Base-by-base conservation (phyloP, 2,113 vertebrate genomes). In the Indicator maculatus region DNA sequence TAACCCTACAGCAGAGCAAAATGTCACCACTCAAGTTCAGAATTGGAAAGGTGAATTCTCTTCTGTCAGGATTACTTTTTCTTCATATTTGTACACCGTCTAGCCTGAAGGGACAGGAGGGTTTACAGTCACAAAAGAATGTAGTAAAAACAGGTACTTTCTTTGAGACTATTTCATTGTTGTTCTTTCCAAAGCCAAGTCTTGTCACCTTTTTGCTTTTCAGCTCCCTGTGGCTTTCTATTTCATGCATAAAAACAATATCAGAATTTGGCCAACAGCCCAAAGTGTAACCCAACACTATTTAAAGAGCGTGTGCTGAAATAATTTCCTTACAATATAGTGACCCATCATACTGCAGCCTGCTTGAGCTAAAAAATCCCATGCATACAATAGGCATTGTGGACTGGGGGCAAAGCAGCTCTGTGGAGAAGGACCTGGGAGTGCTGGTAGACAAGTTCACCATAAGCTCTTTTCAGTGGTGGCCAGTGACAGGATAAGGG, bases 201-300 rank as follows among this genome's bases (percentile, higher is more conserved):
- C 66, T 36, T 85, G 61, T 55, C 58, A 79, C 71, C 8, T 11
- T 66, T 81, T 73, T 91, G 52, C 65, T 78, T 84, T 82, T 67
- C 24, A 23, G 39, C 41, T 11, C 27, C 12, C 61, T 38, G 30
- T 55, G 41, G 36, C 70, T 90, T 92, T 85, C 19, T 5, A 15
- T 89, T 66, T 78, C 61, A 23, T 28, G 27, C 41, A 27, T 39
- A 44, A 83, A 81, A n/a, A 33, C 39, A 19, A 11, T 73, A 76
- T 83, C 53, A 80, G 50, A 64, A 53, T 88, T 83, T 88, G 72
- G 53, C 38, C 21, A 28, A 0, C 19, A 86, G 55, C 67, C 67
- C 3, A 0, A 30, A n/a, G 21, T 58, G 58, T 64, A 50, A 56
- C 69, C 59, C 30, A 59, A 0, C 50, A 58, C 27, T 0, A 0